phyloP scores from a whole-genome alignment of 2,113 vertebrate species.

The Clarias magur region DNA sequence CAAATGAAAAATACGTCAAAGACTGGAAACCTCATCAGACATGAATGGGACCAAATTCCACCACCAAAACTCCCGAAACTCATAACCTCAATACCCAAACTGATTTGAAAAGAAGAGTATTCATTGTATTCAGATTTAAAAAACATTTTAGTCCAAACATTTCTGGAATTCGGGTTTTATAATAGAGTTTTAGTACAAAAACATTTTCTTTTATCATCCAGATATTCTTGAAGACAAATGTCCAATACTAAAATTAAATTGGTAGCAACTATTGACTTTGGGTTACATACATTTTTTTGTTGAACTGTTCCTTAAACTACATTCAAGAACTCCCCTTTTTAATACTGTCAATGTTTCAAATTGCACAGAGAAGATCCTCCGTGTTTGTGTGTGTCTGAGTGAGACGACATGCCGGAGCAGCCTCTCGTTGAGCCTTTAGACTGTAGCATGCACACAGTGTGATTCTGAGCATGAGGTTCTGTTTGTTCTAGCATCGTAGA shows the following conservation, averaged over 20 bases:
- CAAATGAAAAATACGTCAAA: no score
- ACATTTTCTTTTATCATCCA: not conserved
- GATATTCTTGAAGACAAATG: not conserved
- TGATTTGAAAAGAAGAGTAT: no score
- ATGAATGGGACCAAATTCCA: no score
- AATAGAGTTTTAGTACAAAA: not conserved
- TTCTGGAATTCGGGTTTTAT: no score
- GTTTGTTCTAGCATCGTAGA: constrained; percentile 24
- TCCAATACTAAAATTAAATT: not conserved
- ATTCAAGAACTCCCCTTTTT: not conserved
- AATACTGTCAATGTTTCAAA: not conserved
- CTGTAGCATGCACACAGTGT: not conserved
- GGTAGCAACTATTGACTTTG: not conserved
- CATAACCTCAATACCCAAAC: no score
- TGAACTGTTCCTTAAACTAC: not conserved
- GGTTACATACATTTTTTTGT: not conserved
- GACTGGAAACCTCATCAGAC: no score
- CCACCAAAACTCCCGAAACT: no score
- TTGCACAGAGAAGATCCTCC: not conserved
- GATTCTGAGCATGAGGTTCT: not conserved
- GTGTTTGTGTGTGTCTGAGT: not conserved
- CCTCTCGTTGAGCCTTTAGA: not conserved
- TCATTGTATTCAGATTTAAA: no score
- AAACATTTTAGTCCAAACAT: no score
- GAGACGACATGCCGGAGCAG: not conserved